These are phyloP conservation scores for Phragmatobia fuliginosa DNA, from an alignment of 2,888 invertebrate genomes.

Conservation along the genomic window DNA sequence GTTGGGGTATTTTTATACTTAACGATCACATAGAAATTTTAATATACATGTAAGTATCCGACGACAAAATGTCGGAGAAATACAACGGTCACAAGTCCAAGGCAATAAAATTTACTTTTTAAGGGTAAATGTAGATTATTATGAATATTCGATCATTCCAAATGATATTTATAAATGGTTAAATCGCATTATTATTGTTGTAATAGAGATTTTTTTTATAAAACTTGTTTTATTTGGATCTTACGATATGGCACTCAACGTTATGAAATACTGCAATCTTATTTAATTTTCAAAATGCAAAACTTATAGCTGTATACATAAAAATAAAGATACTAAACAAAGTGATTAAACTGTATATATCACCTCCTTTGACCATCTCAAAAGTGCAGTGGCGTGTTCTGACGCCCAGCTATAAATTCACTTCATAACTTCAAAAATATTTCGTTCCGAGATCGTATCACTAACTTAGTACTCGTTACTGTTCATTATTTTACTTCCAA, in stretches of 20 bases:
- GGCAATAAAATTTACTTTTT: conserved; percentile 21
- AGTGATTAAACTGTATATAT: background rate
- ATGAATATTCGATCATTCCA: conserved; percentile 69
- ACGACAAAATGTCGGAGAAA: conserved; percentile 11
- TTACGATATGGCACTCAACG: background rate
- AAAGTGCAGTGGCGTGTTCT: background rate
- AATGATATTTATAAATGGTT: conserved; percentile 44
- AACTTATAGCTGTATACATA: no score
- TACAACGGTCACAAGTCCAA: conserved; percentile 29
- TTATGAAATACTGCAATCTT: background rate
- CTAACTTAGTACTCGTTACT: background rate
- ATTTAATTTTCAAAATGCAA: no score
- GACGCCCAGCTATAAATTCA: background rate
- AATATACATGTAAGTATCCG: background rate
- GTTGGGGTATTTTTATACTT: conserved; percentile 63
- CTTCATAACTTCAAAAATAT: background rate
- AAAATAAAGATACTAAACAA: no score
- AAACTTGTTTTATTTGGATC: conserved; percentile 15
- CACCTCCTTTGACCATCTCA: background rate
- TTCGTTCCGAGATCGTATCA: background rate
- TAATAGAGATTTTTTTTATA: conserved; percentile 57
- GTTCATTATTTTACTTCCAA: background rate
- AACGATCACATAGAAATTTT: conserved; percentile 35
- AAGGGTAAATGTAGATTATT: conserved; percentile 33
- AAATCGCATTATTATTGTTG: conserved; percentile 60